Evolutionary conservation across 2,797 vertebrate species (phyloP), one percentile per base, ranked within the genome.

Genomic region (Vireo griseus): DNA sequence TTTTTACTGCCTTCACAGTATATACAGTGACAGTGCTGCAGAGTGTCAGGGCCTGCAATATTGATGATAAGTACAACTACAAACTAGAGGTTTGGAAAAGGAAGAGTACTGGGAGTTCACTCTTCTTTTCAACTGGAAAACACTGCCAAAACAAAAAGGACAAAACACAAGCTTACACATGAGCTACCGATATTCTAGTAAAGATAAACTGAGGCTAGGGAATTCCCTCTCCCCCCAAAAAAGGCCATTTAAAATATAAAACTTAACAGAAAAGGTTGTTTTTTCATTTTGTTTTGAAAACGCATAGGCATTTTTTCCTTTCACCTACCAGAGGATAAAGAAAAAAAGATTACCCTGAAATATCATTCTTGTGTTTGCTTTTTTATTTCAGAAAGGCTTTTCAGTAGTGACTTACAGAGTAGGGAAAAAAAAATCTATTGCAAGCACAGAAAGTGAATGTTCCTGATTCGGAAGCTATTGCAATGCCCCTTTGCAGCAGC

Each of bases 1-100:
- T 98, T 98, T 98, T 98, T 98, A 98, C 98, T 97, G 98, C 98
- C 97, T 98, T 98, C 97, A 97, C 97, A 96, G 98, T 97, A 98
- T 97, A 97, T 94, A 96, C 97, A 97, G 98, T 97, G 98, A 97
- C 97, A 96, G 96, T 75, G 96, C 97, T 97, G 97, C 97, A 96
- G 97, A 97, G 96, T 95, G 94, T 97, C 97, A 95, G 97, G 96
- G 97, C 96, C 97, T 96, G 95, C 95, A 95, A 96, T 97, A 97
- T 95, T 96, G 96, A 96, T 96, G 96, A 94, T 95, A 95, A 96
- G 86, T 95, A 96, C 95, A 96, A 94, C 95, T 97, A 96, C 96
- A 97, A 97, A 96, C 94, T 91, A 88, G 93, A 95, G 92, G 88
- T 95, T 89, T 96, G 94, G 95, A 93, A 92, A 93, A 80, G 74